Evolutionary conservation across 2,888 invertebrate species (phyloP).

Genomic region (Epistrophe grossulariae): DNA sequence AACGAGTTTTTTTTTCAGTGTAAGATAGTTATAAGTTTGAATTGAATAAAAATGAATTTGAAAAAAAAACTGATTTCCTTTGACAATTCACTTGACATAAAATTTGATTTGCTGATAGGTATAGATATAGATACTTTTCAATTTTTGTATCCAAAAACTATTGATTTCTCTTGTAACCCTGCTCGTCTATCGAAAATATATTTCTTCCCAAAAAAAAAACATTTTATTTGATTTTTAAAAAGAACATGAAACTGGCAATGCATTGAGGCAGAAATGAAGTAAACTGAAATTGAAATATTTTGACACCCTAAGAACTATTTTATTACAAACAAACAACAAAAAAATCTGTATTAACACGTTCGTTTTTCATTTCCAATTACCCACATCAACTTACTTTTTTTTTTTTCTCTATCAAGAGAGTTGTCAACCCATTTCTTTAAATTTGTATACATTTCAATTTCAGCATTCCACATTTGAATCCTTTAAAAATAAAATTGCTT

Average conservation of each 20-base stretch:
- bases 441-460: slow-evolving; percentile 51
- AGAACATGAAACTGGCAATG: background rate
- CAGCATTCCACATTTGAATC: slow-evolving; percentile 24
- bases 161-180: too few species aligned
- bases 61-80: too few species aligned
- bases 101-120: too few species aligned
- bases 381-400: slow-evolving; percentile 42
- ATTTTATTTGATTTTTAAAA: background rate
- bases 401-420: background rate
- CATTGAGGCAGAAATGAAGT: background rate
- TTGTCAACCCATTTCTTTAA: slow-evolving; percentile 44
- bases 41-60: too few species aligned
- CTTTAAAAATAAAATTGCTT: background rate
- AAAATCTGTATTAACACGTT: slow-evolving; percentile 16
- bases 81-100: background rate
- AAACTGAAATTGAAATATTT: slow-evolving; percentile 10
- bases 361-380: slow-evolving; percentile 31
- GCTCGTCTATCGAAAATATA: background rate
- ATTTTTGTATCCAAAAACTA: too few species aligned
- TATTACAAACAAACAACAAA: background rate
- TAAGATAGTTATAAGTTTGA: too few species aligned
- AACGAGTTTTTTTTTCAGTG: too few species aligned
- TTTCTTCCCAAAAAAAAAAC: background rate
- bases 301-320: slow-evolving; percentile 11
- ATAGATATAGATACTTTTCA: too few species aligned